Evolutionary conservation across 35 echinoderm and acorn worm species (phyloP).

Genomic region (Apostichopus parvimensis): DNA sequence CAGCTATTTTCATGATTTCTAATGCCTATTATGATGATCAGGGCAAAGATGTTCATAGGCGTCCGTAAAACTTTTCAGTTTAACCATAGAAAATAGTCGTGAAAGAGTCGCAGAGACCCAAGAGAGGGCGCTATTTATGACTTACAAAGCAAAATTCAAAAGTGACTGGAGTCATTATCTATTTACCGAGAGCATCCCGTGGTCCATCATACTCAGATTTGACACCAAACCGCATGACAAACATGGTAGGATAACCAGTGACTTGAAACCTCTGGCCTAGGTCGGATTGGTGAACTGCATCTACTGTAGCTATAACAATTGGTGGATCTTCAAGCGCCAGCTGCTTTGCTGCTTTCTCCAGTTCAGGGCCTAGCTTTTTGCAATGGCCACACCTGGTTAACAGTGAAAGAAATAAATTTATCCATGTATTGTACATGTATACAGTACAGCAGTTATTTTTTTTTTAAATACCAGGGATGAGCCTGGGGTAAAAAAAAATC

Average conservation of each 20-base stretch:
- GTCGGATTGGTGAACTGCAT: conserved; percentile 82
- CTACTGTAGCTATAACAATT: conserved; percentile 80
- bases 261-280: conserved; percentile 74
- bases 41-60: too few relatives aligned
- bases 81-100: too few relatives aligned
- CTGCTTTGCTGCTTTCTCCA: conserved; percentile 67
- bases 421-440: too few relatives aligned
- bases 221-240: conserved; percentile 84
- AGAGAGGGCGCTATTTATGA: too few relatives aligned
- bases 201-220: conserved; percentile 94
- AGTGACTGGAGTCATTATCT: neutral
- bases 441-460: too few relatives aligned
- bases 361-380: conserved; percentile 90
- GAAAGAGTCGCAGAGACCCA: too few relatives aligned
- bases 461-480: too few relatives aligned
- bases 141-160: too few relatives aligned
- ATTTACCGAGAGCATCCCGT: conserved; percentile 72
- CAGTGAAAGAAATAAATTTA: neutral
- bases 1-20: too few relatives aligned
- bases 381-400: conserved; percentile 91
- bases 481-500: too few relatives aligned
- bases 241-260: conserved; percentile 83
- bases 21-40: too few relatives aligned
- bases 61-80: too few relatives aligned
- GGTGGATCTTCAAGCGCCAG: conserved; percentile 65